A percentile compares a stretch with the other conserved stretches of the same genome.
Evolutionary conservation across 35 echinoderm and acorn worm genomes (phyloP).

Genomic region (Apostichopus californicus): DNA sequence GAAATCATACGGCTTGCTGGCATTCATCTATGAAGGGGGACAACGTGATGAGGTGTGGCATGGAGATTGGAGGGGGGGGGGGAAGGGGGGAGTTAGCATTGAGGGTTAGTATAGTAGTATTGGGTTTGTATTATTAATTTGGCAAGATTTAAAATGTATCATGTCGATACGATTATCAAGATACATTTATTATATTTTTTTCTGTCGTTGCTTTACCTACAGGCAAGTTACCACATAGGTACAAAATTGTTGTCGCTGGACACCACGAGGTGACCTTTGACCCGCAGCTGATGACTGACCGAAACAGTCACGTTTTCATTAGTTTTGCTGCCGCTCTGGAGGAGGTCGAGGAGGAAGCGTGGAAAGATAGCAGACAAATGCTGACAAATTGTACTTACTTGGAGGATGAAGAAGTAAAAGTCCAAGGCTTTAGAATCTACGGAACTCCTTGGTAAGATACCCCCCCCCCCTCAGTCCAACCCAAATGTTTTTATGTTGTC

Average conservation of each 20-base stretch:
- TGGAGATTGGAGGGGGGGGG: too few relatives aligned
- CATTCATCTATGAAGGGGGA: too few relatives aligned
- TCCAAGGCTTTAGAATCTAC: slow-evolving; percentile 90
- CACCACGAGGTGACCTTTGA: slow-evolving; percentile 98
- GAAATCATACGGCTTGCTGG: too few relatives aligned
- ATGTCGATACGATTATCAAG: too few relatives aligned
- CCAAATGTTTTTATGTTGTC: too few relatives aligned
- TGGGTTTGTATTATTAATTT: too few relatives aligned
- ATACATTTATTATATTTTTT: too few relatives aligned
- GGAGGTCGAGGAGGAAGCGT: slow-evolving; percentile 72
- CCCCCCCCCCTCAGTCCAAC: too few relatives aligned
- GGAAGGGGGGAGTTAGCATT: too few relatives aligned
- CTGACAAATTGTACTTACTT: slow-evolving; percentile 93
- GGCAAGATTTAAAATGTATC: too few relatives aligned
- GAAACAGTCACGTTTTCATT: slow-evolving; percentile 94
- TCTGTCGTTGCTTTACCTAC: background rate
- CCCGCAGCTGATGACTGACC: slow-evolving; percentile 81
- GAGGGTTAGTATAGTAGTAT: too few relatives aligned
- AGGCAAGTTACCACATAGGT: slow-evolving; percentile 78
- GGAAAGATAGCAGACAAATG: slow-evolving; percentile 61
- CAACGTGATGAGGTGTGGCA: too few relatives aligned
- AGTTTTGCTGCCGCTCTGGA: slow-evolving; percentile 85
- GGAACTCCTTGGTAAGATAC: slow-evolving; percentile 88
- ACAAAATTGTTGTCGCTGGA: slow-evolving; percentile 96
- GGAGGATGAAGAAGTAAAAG: slow-evolving; percentile 75